Evolutionary conservation across 2,888 invertebrate species (phyloP), one percentile per base, ranked within the genome.

Genomic region (Bembecia ichneumoniformis): DNA sequence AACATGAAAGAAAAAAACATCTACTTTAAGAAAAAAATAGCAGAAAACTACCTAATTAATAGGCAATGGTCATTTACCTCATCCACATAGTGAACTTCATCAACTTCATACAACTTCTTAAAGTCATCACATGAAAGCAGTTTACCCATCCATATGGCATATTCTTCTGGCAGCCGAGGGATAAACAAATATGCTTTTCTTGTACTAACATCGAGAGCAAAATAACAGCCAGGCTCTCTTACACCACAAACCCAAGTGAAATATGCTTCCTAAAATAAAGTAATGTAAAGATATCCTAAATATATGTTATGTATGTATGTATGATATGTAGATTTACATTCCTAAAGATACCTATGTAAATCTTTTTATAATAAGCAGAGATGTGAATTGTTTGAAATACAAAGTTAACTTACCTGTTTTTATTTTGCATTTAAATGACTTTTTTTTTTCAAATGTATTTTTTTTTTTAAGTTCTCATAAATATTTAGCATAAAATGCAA

Each of bases 231-330:
- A 0, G 97, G 95, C 68, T 99, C 99, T 56, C 94, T 90, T 0
- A 96, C 97, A 10, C 98, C 99, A 77, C 98, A 97, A 3, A 94
- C 73, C 96, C 99, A 99, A 72, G 96, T 97, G 71, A 99, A 99
- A 74, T 94, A 99, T 0, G 98, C 95, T 82, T 99, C 99, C 94
- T 97, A 70, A 35, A 68, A 68, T 54, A 60, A 51, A 58, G 55
- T 36, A 52, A 58, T 17, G 51, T 20, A 35, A 34, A 53, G 52
- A 51, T 16, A 55, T 47, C 43, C 28, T 28, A 28, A 35, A 10
- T 48, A 36, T 43, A 35, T 47, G 46, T 35, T 40, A 46, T 16
- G n/a, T n/a, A 43, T 43, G 43, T 10, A 35, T 10, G 35, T n/a
- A 11, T 43, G n/a, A 43, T 43, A 13, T n/a, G n/a, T n/a, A n/a